Base-by-base conservation (phyloP, 2,797 vertebrate genomes). In the Anomalospiza imberbis region DNA sequence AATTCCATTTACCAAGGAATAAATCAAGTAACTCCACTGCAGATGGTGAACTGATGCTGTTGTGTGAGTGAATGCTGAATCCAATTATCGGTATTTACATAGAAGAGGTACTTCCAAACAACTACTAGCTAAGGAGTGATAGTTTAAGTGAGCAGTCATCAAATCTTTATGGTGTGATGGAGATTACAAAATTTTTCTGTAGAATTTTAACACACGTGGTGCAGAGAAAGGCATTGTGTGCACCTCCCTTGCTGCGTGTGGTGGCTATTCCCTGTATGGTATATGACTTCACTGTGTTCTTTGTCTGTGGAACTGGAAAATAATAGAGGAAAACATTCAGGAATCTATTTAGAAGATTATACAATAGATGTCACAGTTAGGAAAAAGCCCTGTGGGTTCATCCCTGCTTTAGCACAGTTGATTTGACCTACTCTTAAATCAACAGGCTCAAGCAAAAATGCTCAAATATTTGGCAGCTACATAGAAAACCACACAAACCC, bases 311-410 rank as follows among this genome's bases (percentile, higher is more conserved):
- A 74, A 65, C 62, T 62, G 76, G 67, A 81, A 90, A 90, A 63
- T 71, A 76, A 68, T 48, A 66, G 80, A 78, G 70, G 62, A 80
- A 76, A 91, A 51, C 40, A 31, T 58, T 84, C 44, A 54, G 51
- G 77, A 93, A 78, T 91, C 36, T 51, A 9, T 66, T 84, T 82
- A 79, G 57, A 78, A 89, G 57, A 78, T 31, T 7, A 6, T 79
- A 58, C 40, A 38, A 55, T 88, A 42, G 77, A 55, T 53, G 60
- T 42, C 77, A 53, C 77, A 86, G 83, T 50, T 48, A 61, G 85
- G 88, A 93, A 86, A 93, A 90, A 88, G 68, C 74, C 83, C 92
- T 50, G 42, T 70, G 89, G 88, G 73, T 80, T 80, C 70, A 51
- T 32, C 66, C 22, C 29, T 32, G 54, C 38, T 60, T 71, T 74